Conservation (phyloP, 2,888 invertebrate species). For the Drosophila acutilabella region DNA sequence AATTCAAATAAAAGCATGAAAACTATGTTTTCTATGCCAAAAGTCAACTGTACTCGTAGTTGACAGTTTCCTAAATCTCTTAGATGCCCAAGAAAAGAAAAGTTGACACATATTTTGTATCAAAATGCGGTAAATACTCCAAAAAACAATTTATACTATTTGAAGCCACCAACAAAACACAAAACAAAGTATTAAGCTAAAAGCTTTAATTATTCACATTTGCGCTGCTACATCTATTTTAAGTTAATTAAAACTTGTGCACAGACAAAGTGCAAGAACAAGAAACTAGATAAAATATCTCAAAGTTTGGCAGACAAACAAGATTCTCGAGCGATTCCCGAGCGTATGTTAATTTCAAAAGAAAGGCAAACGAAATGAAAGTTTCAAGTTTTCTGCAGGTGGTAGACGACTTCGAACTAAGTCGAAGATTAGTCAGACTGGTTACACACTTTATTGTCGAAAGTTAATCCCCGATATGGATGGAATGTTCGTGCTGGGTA, state of each 20-base stretch:
- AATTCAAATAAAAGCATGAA: conserved; percentile 8
- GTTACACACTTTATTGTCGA: neutral
- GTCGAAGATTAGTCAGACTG: neutral
- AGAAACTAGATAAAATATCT: neutral
- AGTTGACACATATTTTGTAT: neutral
- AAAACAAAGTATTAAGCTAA: neutral
- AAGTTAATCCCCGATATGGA: neutral
- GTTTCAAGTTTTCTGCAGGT: neutral
- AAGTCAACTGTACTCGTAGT: conserved; percentile 6
- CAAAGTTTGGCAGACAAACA: neutral
- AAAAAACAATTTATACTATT: neutral
- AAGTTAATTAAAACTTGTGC: neutral
- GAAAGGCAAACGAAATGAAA: neutral
- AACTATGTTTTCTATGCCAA: conserved; percentile 14
- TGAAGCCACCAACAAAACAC: neutral
- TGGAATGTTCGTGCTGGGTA: conserved; percentile 27
- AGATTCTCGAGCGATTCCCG: neutral
- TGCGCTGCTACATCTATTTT: too few species aligned
- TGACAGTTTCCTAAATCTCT: conserved; percentile 13
- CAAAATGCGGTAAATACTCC: neutral
- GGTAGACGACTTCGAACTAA: neutral
- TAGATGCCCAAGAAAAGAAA: conserved; percentile 5
- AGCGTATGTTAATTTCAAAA: neutral
- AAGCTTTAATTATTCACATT: too few species aligned
- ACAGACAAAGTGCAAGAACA: neutral